Percentiles rank a stretch among this genome's conserved stretches.
phyloP scores from a whole-genome alignment of 2,888 invertebrate species.

The Drosophila lutescens region DNA sequence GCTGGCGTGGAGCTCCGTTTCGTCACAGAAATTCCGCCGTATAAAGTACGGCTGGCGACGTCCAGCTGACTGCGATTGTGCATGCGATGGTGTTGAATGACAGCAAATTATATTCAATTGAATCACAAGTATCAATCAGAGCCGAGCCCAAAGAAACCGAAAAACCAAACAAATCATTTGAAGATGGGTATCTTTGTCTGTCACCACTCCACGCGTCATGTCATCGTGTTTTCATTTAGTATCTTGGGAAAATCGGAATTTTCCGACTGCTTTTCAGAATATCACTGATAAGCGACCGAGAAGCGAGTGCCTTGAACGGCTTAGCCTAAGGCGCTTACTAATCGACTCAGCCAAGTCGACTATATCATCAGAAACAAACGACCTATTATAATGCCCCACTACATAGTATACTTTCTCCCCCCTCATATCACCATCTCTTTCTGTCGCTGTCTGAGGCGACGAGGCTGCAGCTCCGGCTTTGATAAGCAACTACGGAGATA shows the following conservation, averaged over 20 bases:
- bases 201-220: neutral
- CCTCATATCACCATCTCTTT: conserved; percentile 9
- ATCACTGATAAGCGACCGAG: conserved; percentile 11
- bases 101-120: conserved; percentile 66
- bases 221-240: neutral
- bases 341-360: conserved; percentile 11
- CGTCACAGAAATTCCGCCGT: conserved; percentile 77
- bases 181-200: too few relatives aligned
- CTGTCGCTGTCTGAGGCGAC: conserved; percentile 20
- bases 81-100: conserved; percentile 51
- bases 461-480: conserved; percentile 39
- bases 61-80: conserved; percentile 33
- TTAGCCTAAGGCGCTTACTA: conserved; percentile 38
- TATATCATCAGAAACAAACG: conserved; percentile 57
- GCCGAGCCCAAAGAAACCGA: conserved; percentile 3
- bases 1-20: conserved; percentile 56
- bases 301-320: conserved; percentile 36
- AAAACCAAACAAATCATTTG: conserved; percentile 30
- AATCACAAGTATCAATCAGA: conserved; percentile 63
- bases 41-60: conserved; percentile 55
- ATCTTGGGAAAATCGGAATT: conserved; percentile 3
- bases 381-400: conserved; percentile 55
- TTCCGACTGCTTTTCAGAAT: conserved; percentile 20
- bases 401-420: neutral
- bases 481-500: conserved; percentile 52